phyloP scores from a whole-genome alignment of 2,113 vertebrate genomes.

The Alligator mississippiensis region DNA sequence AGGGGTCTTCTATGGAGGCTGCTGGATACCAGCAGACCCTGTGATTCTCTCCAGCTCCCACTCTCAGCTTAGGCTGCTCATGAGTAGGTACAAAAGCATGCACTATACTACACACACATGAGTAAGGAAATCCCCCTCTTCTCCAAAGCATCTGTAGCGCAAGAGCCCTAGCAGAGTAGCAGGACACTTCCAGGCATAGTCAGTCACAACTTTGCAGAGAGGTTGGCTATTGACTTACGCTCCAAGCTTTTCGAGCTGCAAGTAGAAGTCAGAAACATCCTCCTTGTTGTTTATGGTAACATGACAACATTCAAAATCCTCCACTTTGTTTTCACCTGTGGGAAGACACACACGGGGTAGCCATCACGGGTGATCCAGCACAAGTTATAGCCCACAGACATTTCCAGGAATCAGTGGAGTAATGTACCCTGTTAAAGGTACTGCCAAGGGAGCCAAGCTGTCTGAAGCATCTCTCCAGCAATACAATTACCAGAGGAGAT shows the following conservation, averaged over 20 bases:
- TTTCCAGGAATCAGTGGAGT: neutral
- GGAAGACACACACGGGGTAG: neutral
- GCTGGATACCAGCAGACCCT: too few relatives aligned
- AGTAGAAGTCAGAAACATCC: conserved; percentile 80
- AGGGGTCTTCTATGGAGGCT: neutral
- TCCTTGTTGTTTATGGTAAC: conserved; percentile 78
- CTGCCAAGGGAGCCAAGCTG: too few relatives aligned
- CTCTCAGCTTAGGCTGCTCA: too few relatives aligned
- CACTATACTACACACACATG: too few relatives aligned
- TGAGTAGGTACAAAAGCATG: too few relatives aligned
- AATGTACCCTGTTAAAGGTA: too few relatives aligned
- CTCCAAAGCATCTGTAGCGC: too few relatives aligned
- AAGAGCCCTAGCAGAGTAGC: neutral
- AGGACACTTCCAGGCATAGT: accelerated
- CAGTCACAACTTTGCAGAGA: accelerated
- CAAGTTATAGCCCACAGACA: neutral
- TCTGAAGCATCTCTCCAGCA: too few relatives aligned
- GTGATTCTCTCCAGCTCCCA: too few relatives aligned
- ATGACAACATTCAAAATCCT: conserved; percentile 10
- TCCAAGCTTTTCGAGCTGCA: conserved; percentile 85
- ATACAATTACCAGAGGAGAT: too few relatives aligned
- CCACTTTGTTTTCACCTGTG: conserved; percentile 64
- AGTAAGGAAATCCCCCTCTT: too few relatives aligned
- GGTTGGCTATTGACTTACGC: conserved; percentile 72
- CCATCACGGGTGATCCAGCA: neutral